Evolutionary conservation across 2,113 vertebrate genomes (phyloP).

Genomic region (Rafetus swinhoei): DNA sequence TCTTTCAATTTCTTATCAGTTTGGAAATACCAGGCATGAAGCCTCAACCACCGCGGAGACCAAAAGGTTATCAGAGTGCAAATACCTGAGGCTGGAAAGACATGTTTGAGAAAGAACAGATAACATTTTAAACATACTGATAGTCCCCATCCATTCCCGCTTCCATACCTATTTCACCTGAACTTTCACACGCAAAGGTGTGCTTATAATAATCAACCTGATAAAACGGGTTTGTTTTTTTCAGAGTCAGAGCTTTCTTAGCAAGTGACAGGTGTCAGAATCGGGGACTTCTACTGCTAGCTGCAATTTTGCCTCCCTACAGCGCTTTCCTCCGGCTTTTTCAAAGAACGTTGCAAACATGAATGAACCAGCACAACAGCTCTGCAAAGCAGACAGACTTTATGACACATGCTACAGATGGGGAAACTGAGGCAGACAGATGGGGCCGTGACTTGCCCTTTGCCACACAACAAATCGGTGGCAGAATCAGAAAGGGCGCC

Average conservation of each 20-base stretch:
- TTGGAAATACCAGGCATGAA: constrained; percentile 60
- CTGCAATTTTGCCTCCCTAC: background rate
- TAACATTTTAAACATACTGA: constrained; percentile 71
- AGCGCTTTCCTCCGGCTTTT: background rate
- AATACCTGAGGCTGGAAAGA: constrained; percentile 71
- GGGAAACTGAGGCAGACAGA: background rate
- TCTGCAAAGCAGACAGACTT: background rate
- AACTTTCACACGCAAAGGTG: constrained; percentile 58
- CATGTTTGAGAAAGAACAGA: constrained; percentile 77
- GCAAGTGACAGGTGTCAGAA: background rate
- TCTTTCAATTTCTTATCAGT: constrained; percentile 62
- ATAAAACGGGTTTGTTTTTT: constrained; percentile 40
- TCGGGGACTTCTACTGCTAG: background rate
- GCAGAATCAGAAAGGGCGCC: background rate
- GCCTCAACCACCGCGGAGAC: constrained; percentile 66
- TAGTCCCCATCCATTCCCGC: constrained; percentile 45
- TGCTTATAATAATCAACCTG: constrained; percentile 32
- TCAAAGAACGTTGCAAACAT: fast-evolving
- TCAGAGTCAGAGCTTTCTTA: constrained; percentile 5
- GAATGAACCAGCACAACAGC: background rate
- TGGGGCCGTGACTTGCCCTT: background rate
- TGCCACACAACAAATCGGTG: background rate
- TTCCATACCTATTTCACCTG: constrained; percentile 57
- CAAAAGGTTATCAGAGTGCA: constrained; percentile 82
- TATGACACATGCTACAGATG: background rate